Evolutionary conservation across 2,797 vertebrate genomes (phyloP), one percentile per base, ranked within the genome.

Genomic region (Alfaro cultratus): DNA sequence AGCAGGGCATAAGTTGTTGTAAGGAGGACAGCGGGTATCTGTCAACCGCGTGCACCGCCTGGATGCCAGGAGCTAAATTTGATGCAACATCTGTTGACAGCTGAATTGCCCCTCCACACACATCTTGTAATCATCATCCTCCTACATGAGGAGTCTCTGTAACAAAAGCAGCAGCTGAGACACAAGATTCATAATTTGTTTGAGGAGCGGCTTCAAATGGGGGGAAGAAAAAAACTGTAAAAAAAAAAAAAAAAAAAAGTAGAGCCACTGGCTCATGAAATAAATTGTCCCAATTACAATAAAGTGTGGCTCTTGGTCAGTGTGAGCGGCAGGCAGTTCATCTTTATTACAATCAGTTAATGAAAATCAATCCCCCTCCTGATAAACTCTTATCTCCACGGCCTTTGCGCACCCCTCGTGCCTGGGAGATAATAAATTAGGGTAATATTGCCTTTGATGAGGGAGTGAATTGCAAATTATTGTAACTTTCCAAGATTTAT

Each of bases 331-430:
- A 90, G 94, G 96, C 92, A 95, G 95, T 96, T 96, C 96, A 96
- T 96, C 96, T 96, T 96, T 96, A 96, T 96, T 96, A 96, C 95
- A 95, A 96, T 96, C 95, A 95, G 95, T 96, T 96, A 96, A 96
- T 96, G 96, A 96, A 96, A 96, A 96, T 96, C 96, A 96, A 96
- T 96, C 95, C 96, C 91, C 93, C 93, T 95, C 95, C 95, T 96
- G 96, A 96, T 96, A 96, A 96, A 96, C 95, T 96, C 95, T 96
- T 96, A 96, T 96, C 96, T 96, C 91, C 94, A 89, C 85, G 91
- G 95, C 95, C 95, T 96, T 94, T 95, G 93, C 91, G 88, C 90
- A 83, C 91, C 92, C 94, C 92, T 91, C 87, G 90, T 88, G 86
- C 90, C 49, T 92, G 95, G 43, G 94, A 96, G 95, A 96, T 96